Conservation (phyloP, 2,113 vertebrate species). For the Gavialis gangeticus region DNA sequence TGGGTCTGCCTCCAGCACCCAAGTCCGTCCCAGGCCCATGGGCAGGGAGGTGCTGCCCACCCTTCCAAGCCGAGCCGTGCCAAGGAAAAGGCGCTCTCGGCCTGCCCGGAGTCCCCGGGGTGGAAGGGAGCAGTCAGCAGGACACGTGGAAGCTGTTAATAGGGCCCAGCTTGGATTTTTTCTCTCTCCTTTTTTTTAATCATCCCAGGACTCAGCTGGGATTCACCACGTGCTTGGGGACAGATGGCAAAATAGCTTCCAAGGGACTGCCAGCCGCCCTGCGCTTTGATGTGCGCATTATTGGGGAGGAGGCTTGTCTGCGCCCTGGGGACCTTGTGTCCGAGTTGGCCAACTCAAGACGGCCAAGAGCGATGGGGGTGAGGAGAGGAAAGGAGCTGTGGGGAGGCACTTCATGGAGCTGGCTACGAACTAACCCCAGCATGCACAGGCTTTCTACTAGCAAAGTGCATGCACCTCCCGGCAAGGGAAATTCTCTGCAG, state of each 20-base stretch:
- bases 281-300: not conserved
- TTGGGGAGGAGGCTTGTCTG: not conserved
- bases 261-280: slow-evolving; percentile 16
- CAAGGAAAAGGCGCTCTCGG: slow-evolving; percentile 69
- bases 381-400: not conserved
- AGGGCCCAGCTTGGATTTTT: not conserved
- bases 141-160: slow-evolving; percentile 74
- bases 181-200: slow-evolving; percentile 53
- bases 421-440: not conserved
- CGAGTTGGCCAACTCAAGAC: fast-evolving
- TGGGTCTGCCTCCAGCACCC: not conserved
- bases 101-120: slow-evolving; percentile 46
- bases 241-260: slow-evolving; percentile 51
- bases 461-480: not conserved
- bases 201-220: slow-evolving; percentile 22
- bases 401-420: slow-evolving; percentile 12
- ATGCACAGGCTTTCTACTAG: not conserved
- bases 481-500: not conserved
- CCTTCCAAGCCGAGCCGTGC: slow-evolving; percentile 55
- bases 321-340: fast-evolving
- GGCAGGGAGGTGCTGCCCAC: slow-evolving; percentile 60
- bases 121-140: slow-evolving; percentile 51
- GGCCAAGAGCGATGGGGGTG: not conserved
- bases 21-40: slow-evolving; percentile 33
- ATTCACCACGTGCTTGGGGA: slow-evolving; percentile 39